Percentiles rank a stretch among this genome's conserved stretches.
These are phyloP conservation scores for Danio tinwini DNA, from an alignment of 2,797 vertebrate genomes.

Conservation along the genomic window DNA sequence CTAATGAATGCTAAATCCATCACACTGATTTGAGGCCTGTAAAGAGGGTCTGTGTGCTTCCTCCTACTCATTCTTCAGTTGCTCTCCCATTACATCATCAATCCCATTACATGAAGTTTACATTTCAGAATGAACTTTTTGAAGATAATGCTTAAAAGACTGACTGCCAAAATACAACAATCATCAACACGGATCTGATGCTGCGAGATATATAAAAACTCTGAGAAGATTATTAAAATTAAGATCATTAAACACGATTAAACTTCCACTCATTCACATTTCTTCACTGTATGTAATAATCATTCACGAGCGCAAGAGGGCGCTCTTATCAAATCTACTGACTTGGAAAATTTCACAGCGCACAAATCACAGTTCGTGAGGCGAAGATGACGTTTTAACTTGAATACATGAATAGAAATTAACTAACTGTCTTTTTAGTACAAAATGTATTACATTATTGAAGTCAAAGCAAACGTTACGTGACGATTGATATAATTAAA, in stretches of 20 bases:
- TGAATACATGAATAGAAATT: not conserved
- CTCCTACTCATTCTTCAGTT: not conserved
- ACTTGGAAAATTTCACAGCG: not conserved
- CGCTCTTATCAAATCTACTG: conserved; percentile 12
- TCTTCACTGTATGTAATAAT: not conserved
- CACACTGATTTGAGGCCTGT: not conserved
- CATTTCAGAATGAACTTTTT: not conserved
- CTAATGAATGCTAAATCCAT: not conserved
- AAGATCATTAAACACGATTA: not conserved
- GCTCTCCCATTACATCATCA: conserved; percentile 34
- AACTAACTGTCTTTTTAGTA: not conserved
- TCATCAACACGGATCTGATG: not conserved
- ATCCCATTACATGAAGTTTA: conserved; percentile 3
- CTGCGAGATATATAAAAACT: not conserved
- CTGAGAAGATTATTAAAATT: not conserved
- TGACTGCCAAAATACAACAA: not conserved
- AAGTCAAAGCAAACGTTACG: too few species aligned
- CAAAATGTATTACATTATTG: not conserved
- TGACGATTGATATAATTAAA: too few species aligned
- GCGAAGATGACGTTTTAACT: too few species aligned
- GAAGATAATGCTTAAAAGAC: not conserved
- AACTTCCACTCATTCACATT: not conserved
- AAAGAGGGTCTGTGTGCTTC: not conserved
- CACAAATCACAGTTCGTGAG: not conserved
- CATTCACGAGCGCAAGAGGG: not conserved